Evolutionary conservation across 2,113 vertebrate species (phyloP).

Genomic region (Tauraco erythrolophus): DNA sequence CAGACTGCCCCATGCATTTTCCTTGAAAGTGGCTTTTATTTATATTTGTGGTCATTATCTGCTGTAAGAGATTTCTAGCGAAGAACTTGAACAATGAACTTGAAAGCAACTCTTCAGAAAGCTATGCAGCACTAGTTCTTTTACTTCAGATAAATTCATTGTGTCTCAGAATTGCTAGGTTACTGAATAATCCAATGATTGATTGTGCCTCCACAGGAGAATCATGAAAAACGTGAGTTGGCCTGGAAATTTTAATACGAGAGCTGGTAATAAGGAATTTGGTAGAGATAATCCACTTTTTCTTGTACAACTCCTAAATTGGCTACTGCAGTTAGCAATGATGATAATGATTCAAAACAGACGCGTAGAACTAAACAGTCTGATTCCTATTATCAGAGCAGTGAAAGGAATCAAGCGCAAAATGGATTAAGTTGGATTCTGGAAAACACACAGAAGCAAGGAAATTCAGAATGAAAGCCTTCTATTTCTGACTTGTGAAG

Average conservation of each 20-base stretch:
- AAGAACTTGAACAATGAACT: background rate
- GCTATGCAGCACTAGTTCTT: background rate
- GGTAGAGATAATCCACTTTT: background rate
- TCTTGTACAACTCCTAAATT: background rate
- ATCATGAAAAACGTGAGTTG: background rate
- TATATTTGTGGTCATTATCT: background rate
- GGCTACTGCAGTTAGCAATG: background rate
- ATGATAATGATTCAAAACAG: background rate
- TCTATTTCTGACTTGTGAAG: constrained; percentile 25
- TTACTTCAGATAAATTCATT: background rate
- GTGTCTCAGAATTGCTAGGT: background rate
- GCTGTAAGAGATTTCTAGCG: background rate
- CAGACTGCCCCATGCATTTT: background rate
- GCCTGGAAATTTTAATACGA: background rate
- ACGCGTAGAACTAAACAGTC: background rate
- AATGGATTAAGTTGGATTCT: background rate
- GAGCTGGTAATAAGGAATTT: background rate
- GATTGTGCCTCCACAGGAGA: background rate
- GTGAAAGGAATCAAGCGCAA: background rate
- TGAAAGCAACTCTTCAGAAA: background rate
- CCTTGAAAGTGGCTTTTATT: background rate
- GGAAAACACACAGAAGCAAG: constrained; percentile 26
- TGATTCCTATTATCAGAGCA: background rate
- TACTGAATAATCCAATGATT: background rate
- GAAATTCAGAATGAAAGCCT: constrained; percentile 17